Percentiles rank a stretch among this genome's conserved stretches.
Evolutionary conservation across 1,140 invertebrate species (phyloP).

Genomic region (Temnothorax longispinosus): DNA sequence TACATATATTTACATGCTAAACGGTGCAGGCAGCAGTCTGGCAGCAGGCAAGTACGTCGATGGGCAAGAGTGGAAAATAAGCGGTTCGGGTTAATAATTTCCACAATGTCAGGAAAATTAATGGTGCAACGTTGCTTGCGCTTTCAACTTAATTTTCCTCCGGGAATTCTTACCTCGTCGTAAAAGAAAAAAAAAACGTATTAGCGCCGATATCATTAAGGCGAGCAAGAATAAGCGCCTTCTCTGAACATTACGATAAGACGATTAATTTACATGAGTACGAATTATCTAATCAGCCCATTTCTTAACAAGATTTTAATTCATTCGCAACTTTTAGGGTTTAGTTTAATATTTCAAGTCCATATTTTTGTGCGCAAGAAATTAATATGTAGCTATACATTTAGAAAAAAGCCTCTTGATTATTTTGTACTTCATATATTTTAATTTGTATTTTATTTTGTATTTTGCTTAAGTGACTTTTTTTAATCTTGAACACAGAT

Average conservation of each 20-base stretch:
- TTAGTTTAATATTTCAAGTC: not conserved
- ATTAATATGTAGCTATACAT: not conserved
- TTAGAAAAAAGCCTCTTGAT: not conserved
- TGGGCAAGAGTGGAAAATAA: constrained; percentile 40
- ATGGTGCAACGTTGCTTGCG: constrained; percentile 17
- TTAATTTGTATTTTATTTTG: not conserved
- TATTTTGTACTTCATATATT: not conserved
- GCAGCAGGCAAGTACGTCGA: constrained; percentile 20
- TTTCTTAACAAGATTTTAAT: constrained; percentile 15
- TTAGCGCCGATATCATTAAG: constrained; percentile 25
- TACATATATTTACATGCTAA: constrained; percentile 73
- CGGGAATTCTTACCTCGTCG: constrained; percentile 22
- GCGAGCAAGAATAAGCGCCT: not conserved
- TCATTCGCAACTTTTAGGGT: not conserved
- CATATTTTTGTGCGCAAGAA: not conserved
- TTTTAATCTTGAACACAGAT: not conserved
- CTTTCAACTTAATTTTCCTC: constrained; percentile 48
- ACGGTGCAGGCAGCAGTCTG: constrained; percentile 44
- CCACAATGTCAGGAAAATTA: constrained; percentile 29
- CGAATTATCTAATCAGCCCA: not conserved
- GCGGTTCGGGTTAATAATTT: constrained; percentile 36
- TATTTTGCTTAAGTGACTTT: not conserved
- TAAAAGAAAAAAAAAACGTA: constrained; percentile 6
- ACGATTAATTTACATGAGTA: constrained; percentile 2
- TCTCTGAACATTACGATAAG: not conserved